Evolutionary conservation across 2,888 invertebrate genomes (phyloP).

Genomic region (Antheraea assamensis): DNA sequence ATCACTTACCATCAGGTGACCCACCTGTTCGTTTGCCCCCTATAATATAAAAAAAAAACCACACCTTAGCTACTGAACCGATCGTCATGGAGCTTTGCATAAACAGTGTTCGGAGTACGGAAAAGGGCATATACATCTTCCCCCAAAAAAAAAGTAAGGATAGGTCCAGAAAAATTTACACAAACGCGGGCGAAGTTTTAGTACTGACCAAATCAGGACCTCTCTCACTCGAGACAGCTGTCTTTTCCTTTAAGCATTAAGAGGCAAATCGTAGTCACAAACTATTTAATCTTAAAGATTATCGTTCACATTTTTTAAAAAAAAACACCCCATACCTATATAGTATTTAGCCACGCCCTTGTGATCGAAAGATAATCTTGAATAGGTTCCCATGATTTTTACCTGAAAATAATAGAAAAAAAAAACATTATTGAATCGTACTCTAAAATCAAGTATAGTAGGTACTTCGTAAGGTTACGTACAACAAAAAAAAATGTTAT

Average conservation of each 20-base stretch:
- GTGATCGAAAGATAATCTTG: conserved; percentile 10
- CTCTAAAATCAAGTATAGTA: neutral
- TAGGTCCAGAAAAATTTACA: too few relatives aligned
- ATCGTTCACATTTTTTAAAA: neutral
- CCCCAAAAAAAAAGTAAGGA: too few relatives aligned
- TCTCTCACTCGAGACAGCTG: neutral
- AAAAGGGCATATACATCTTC: too few relatives aligned
- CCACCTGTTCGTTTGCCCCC: too few relatives aligned
- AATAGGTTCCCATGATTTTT: conserved; percentile 34
- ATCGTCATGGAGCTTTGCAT: too few relatives aligned
- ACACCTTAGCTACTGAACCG: too few relatives aligned
- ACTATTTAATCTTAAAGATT: neutral
- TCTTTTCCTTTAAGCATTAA: neutral
- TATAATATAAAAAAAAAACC: too few relatives aligned
- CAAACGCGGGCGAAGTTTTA: too few relatives aligned
- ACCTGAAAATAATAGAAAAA: conserved; percentile 50
- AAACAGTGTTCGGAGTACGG: too few relatives aligned
- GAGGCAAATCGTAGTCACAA: neutral
- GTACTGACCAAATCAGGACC: too few relatives aligned
- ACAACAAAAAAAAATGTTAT: conserved; percentile 16
- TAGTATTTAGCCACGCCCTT: neutral
- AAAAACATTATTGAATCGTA: conserved; percentile 31
- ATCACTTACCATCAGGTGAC: too few relatives aligned
- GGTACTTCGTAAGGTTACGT: neutral
- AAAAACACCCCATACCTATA: neutral